A percentile compares a stretch with the other conserved stretches of the same genome.
These are phyloP conservation scores for Plotosus lineatus DNA, from an alignment of 2,113 vertebrate genomes.

Conservation along the genomic window DNA sequence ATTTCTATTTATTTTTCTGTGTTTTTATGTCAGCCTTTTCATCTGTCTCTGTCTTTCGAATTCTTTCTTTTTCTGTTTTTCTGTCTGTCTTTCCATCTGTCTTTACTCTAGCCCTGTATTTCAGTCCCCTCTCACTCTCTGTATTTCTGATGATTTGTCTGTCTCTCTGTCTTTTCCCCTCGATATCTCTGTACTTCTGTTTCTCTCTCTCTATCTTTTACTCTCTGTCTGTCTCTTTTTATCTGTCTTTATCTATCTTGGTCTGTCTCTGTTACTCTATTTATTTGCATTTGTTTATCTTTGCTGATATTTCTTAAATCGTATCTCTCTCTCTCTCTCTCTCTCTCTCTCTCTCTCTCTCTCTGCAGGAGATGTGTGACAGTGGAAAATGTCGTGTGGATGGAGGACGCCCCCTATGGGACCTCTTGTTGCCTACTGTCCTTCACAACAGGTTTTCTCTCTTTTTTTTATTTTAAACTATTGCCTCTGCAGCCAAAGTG, in stretches of 20 bases:
- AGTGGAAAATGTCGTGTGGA: conserved; percentile 64
- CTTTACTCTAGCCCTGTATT: too few relatives aligned
- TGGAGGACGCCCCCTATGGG: conserved; percentile 68
- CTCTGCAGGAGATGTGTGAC: conserved; percentile 77
- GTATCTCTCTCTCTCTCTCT: neutral
- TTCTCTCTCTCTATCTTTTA: neutral
- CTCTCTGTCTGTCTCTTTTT: neutral
- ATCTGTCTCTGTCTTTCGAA: neutral
- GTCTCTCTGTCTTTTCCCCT: neutral
- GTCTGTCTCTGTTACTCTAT: neutral
- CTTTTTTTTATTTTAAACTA: too few relatives aligned
- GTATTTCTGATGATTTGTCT: neutral
- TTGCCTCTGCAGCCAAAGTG: too few relatives aligned
- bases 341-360: neutral
- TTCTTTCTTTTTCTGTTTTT: neutral
- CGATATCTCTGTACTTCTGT: neutral
- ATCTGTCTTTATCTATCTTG: neutral
- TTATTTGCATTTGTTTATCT: too few relatives aligned
- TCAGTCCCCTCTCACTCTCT: neutral
- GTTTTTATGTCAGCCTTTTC: neutral
- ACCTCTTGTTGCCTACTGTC: conserved; percentile 79
- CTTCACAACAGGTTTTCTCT: conserved; percentile 72
- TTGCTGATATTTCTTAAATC: too few relatives aligned
- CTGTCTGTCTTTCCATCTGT: neutral
- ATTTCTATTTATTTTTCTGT: too few relatives aligned